Evolutionary conservation across 2,888 invertebrate genomes (phyloP).

Genomic region (Carabus problematicus): DNA sequence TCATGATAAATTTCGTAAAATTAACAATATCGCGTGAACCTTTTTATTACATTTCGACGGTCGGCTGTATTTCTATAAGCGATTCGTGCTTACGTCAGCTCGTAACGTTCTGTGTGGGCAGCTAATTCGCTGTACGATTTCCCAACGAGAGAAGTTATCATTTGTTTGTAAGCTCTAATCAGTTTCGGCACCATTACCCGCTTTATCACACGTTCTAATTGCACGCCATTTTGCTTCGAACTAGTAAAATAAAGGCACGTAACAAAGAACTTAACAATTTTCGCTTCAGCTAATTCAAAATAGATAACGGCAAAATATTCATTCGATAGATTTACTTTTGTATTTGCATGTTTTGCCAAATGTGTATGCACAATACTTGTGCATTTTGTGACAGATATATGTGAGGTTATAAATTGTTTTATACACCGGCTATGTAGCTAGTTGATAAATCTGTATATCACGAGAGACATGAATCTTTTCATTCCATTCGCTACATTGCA

Average conservation of each 20-base stretch:
- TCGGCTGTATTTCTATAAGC: conserved; percentile 4
- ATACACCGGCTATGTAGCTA: neutral
- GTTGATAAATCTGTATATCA: conserved; percentile 4
- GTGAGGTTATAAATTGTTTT: neutral
- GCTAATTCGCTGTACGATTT: neutral
- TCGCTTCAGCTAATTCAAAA: conserved; percentile 23
- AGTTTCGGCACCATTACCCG: conserved; percentile 19
- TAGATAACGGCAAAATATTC: conserved; percentile 11
- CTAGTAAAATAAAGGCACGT: conserved; percentile 15
- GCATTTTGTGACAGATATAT: neutral
- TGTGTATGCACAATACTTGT: neutral
- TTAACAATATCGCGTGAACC: conserved; percentile 23
- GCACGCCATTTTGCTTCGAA: conserved; percentile 10
- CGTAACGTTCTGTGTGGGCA: neutral
- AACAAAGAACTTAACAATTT: conserved; percentile 11
- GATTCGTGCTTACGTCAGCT: conserved; percentile 15
- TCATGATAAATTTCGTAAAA: conserved; percentile 34
- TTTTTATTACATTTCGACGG: neutral
- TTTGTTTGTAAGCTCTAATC: conserved; percentile 17
- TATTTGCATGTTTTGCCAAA: neutral
- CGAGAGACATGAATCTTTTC: too few species aligned
- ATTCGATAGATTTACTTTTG: neutral
- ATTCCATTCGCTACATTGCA: too few species aligned
- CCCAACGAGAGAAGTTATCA: conserved; percentile 9
- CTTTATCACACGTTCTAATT: conserved; percentile 22